These are phyloP conservation scores for Drosophila lutescens DNA, from an alignment of 2,888 invertebrate species.

Conservation along the genomic window DNA sequence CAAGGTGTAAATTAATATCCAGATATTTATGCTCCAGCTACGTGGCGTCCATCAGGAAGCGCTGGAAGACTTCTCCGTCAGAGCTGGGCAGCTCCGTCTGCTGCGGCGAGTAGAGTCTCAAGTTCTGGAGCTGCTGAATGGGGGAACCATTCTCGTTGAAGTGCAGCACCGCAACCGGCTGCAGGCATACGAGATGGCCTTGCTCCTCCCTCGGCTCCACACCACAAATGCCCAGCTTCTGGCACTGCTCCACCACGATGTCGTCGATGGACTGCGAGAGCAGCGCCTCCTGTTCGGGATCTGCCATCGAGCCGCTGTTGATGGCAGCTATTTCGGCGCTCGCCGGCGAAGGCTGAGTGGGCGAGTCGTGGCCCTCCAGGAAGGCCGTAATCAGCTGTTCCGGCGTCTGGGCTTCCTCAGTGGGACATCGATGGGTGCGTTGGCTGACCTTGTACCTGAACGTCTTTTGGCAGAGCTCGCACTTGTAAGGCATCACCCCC, in stretches of 20 bases:
- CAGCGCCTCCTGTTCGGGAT: slow-evolving; percentile 74
- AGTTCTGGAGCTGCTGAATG: slow-evolving; percentile 87
- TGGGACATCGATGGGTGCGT: slow-evolving; percentile 90
- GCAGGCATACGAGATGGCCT: slow-evolving; percentile 75
- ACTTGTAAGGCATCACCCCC: slow-evolving; percentile 94
- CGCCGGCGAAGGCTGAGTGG: slow-evolving; percentile 84
- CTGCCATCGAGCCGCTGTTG: slow-evolving; percentile 34
- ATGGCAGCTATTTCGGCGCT: slow-evolving; percentile 80
- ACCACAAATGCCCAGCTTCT: slow-evolving; percentile 82
- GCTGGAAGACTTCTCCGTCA: slow-evolving; percentile 67
- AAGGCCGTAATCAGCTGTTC: slow-evolving; percentile 80
- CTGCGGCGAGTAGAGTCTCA: slow-evolving; percentile 86
- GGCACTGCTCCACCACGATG: slow-evolving; percentile 83
- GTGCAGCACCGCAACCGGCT: slow-evolving; percentile 84
- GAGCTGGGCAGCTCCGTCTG: slow-evolving; percentile 53
- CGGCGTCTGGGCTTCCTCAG: slow-evolving; percentile 62
- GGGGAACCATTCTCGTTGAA: slow-evolving; percentile 86
- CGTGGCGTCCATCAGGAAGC: slow-evolving; percentile 71
- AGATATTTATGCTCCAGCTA: slow-evolving; percentile 18
- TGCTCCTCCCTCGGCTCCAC: slow-evolving; percentile 40
- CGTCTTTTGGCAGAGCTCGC: slow-evolving; percentile 91
- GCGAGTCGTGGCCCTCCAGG: slow-evolving; percentile 71
- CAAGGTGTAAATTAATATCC: slow-evolving; percentile 1
- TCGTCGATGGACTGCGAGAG: slow-evolving; percentile 83
- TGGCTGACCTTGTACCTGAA: slow-evolving; percentile 95